phyloP scores from a whole-genome alignment of 2,888 invertebrate species.

The Osmoderma eremita region DNA sequence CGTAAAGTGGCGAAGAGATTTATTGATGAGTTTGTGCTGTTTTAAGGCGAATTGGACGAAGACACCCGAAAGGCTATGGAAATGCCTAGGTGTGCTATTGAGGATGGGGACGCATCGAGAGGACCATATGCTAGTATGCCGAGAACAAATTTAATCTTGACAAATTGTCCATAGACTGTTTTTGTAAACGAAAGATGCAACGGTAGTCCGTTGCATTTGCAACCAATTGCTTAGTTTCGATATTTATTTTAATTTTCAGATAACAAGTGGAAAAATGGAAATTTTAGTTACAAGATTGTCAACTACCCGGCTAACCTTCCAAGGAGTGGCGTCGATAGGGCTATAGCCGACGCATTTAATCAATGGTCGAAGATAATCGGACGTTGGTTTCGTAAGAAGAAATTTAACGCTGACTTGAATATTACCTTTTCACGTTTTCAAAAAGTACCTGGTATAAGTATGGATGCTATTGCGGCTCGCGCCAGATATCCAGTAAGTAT shows the following conservation, averaged over 20 bases:
- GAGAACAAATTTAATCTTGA: too few species aligned
- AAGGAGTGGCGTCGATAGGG: slow-evolving; percentile 74
- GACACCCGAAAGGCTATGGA: slow-evolving; percentile 31
- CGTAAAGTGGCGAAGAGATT: neutral
- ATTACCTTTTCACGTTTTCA: slow-evolving; percentile 23
- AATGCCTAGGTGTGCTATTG: slow-evolving; percentile 36
- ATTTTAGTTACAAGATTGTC: slow-evolving; percentile 84
- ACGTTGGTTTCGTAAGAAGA: neutral
- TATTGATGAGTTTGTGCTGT: neutral
- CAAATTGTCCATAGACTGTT: too few species aligned
- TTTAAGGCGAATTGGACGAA: slow-evolving; percentile 35
- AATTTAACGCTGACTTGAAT: neutral
- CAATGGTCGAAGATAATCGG: slow-evolving; percentile 76
- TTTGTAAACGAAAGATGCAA: neutral
- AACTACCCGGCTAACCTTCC: slow-evolving; percentile 79
- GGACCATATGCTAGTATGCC: slow-evolving; percentile 26
- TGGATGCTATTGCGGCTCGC: slow-evolving; percentile 22
- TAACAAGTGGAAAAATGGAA: slow-evolving; percentile 87
- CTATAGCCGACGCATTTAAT: slow-evolving; percentile 79
- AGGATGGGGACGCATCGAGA: slow-evolving; percentile 9
- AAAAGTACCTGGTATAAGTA: neutral
- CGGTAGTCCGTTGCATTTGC: neutral
- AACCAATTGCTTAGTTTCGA: neutral
- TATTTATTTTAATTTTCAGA: slow-evolving; percentile 65
- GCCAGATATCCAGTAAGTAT: slow-evolving; percentile 38